Base-by-base conservation (phyloP, 1,140 invertebrate genomes). In the Procambarus clarkii region DNA sequence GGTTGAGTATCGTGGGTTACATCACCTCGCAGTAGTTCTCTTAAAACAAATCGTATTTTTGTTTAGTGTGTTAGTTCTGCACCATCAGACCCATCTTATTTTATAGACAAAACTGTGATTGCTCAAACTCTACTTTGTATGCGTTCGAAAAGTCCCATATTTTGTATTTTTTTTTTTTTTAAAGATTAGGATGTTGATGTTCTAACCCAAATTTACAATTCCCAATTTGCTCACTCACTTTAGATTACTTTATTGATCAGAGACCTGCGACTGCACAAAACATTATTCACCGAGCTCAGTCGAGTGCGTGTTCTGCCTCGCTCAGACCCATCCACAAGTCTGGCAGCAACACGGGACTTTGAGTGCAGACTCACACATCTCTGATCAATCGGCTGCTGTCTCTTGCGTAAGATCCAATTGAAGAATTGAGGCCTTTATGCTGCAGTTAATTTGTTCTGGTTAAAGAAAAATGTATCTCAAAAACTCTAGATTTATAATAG, bases 361-460 rank as follows among this genome's bases (percentile, higher is more conserved):
- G 60, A 64, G 21, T 18, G 60, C 60, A 64, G 21, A 64, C 60
- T 34, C 34, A 64, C 60, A 18, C 60, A 13, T 64, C 4, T 64
- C 13, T 64, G 60, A 64, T 64, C 60, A 64, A 64, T 64, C 60
- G 60, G 69, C 69, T 74, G 69, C n/a, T 74, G 69, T 74, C 69
- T 34, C 69, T 74, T 74, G 69, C 69, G n/a, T 74, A 74, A 74
- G 69, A 83, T 80, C 69, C 60, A 45, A 7, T 69, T 48, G 15
- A 69, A 69, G 24, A 83, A 82, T 60, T 83, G 81, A 83, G 81
- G 81, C 81, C 81, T 83, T 83, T 46, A 60, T 46, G 81, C 69
- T 44, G 69, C 13, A 44, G 34, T 45, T 83, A 69, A 83, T 69
- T 69, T 83, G 81, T 83, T 69, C 69, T 83, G 81, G 58, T 69